phyloP scores from a whole-genome alignment of 2,888 invertebrate species.

The Nephrotoma appendiculata region DNA sequence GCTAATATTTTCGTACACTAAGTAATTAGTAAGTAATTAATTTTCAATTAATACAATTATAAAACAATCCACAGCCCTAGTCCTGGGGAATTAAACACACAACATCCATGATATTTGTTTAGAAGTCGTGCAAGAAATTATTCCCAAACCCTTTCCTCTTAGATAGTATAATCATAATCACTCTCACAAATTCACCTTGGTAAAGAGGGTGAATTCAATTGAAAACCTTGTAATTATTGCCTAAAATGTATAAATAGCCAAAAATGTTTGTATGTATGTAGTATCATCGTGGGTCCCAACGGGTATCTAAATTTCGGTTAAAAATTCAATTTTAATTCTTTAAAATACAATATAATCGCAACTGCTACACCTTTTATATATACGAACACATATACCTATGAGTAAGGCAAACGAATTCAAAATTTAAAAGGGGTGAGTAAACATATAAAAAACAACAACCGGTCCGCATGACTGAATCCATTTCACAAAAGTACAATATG shows the following conservation, averaged over 20 bases:
- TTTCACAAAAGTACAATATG: neutral
- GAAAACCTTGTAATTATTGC: neutral
- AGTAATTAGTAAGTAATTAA: too few species aligned
- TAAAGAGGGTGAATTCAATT: too few species aligned
- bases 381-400: neutral
- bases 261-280: too few species aligned
- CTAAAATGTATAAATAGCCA: neutral
- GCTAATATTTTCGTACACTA: too few species aligned
- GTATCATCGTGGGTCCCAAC: neutral
- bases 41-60: too few species aligned
- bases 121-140: too few species aligned
- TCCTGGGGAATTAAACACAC: too few species aligned
- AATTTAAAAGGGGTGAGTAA: neutral
- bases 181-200: too few species aligned
- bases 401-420: neutral
- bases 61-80: too few species aligned
- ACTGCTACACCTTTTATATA: neutral
- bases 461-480: neutral
- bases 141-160: too few species aligned
- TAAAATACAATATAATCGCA: neutral
- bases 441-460: neutral
- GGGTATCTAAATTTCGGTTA: neutral
- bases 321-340: neutral
- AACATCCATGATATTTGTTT: too few species aligned
- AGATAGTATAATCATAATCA: too few species aligned